These are phyloP conservation scores for Microchirus variegatus DNA, from an alignment of 2,797 vertebrate genomes.

Conservation along the genomic window DNA sequence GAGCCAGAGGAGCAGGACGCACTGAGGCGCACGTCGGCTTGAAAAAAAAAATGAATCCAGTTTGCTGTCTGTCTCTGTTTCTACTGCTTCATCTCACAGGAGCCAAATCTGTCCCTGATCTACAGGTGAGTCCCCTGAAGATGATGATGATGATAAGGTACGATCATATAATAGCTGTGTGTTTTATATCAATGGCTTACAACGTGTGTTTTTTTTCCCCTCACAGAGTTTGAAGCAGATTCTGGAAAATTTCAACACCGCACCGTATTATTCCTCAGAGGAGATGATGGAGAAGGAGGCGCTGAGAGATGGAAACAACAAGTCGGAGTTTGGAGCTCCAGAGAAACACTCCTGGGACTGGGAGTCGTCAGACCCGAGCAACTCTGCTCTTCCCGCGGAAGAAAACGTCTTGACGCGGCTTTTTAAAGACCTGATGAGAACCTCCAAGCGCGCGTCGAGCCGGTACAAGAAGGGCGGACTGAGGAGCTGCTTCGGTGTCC, in stretches of 20 bases:
- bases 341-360: slow-evolving; percentile 53
- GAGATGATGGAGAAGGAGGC: slow-evolving; percentile 38
- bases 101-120: slow-evolving; percentile 70
- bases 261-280: slow-evolving; percentile 48
- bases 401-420: slow-evolving; percentile 59
- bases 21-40: neutral
- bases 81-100: slow-evolving; percentile 55
- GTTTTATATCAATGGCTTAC: neutral
- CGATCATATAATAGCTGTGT: neutral
- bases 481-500: slow-evolving; percentile 84
- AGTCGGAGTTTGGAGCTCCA: slow-evolving; percentile 38
- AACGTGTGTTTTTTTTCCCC: too few species aligned
- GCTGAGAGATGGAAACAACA: slow-evolving; percentile 41
- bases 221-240: slow-evolving; percentile 73
- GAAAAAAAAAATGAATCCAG: slow-evolving; percentile 6
- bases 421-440: slow-evolving; percentile 75
- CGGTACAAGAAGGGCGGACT: slow-evolving; percentile 81
- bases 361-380: slow-evolving; percentile 47
- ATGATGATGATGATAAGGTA: neutral
- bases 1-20: neutral
- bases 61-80: slow-evolving; percentile 67
- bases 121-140: slow-evolving; percentile 62
- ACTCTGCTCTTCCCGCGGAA: slow-evolving; percentile 48
- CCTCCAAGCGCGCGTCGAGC: slow-evolving; percentile 80
- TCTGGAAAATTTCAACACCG: slow-evolving; percentile 57